Evolutionary conservation across 2,797 vertebrate genomes (phyloP).

Genomic region (Crax fasciolata): DNA sequence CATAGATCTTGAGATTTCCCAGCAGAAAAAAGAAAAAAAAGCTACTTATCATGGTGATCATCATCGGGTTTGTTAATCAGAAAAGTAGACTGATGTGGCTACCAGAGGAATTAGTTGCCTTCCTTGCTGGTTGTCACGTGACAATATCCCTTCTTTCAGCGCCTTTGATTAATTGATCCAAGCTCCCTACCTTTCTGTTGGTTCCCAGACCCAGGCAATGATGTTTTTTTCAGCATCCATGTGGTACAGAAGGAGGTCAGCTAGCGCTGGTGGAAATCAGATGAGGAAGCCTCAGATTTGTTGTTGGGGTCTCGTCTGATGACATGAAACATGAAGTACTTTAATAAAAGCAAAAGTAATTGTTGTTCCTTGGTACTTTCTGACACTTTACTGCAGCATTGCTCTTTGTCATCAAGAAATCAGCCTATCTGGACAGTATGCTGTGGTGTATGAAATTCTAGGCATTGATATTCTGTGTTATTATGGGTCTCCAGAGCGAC

Average conservation of each 20-base stretch:
- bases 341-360: neutral
- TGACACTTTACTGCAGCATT: neutral
- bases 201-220: neutral
- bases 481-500: neutral
- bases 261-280: neutral
- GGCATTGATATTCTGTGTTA: neutral
- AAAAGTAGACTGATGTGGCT: neutral
- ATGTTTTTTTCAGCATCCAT: neutral
- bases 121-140: neutral
- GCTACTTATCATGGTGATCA: neutral
- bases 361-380: neutral
- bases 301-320: neutral
- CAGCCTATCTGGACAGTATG: neutral
- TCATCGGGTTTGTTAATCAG: neutral
- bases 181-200: neutral
- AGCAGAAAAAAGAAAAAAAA: neutral
- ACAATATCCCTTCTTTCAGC: accelerated
- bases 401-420: neutral
- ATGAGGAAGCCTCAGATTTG: neutral
- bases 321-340: neutral
- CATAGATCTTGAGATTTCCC: neutral
- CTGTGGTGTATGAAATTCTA: neutral
- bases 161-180: neutral
- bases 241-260: neutral
- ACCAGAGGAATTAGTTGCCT: neutral